Evolutionary conservation across 2,113 vertebrate species (phyloP), one percentile per base, ranked within the genome.

Genomic region (Girardinichthys multiradiatus): DNA sequence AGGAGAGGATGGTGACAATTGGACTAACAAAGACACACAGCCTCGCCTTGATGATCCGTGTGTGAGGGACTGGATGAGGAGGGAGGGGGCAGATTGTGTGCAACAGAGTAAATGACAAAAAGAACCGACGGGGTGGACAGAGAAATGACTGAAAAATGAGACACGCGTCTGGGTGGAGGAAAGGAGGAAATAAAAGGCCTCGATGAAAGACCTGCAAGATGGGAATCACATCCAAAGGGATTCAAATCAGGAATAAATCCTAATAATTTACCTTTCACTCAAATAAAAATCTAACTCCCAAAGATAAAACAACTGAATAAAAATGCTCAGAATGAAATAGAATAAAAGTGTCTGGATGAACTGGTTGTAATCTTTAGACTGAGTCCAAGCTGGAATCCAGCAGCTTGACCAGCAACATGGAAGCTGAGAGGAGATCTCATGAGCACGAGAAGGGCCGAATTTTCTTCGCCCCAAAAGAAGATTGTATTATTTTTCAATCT

Each of bases 11-110:
- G 37, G 84, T 83, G 87, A 86, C 89, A 89, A 89, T 87, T 81
- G 86, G 79, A 76, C 87, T 88, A 88, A 92, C 89, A 90, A 90
- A 90, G 87, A 90, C 85, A 88, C 87, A 88, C 84, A 83, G 79
- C 86, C 86, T 88, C 64, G 67, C 79, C 81, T 87, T 87, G 88
- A 83, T 83, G 73, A 54, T 67, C 64, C 60, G 81, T 77, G 79
- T 74, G 78, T 78, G 86, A 65, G 72, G 75, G 64, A 72, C 64
- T 82, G 78, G 78, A 76, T 68, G 79, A 67, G 45, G 80, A 81
- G 70, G 82, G 76, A 62, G 67, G 77, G 75, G 76, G 70, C n/a
- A 72, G 74, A 79, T 42, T 69, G 76, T 76, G 77, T 45, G 78
- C 60, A 77, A 75, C 67, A 64, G 74, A 80, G 83, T 83, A 68